phyloP scores from a whole-genome alignment of 2,113 vertebrate species.

The Castor canadensis region DNA sequence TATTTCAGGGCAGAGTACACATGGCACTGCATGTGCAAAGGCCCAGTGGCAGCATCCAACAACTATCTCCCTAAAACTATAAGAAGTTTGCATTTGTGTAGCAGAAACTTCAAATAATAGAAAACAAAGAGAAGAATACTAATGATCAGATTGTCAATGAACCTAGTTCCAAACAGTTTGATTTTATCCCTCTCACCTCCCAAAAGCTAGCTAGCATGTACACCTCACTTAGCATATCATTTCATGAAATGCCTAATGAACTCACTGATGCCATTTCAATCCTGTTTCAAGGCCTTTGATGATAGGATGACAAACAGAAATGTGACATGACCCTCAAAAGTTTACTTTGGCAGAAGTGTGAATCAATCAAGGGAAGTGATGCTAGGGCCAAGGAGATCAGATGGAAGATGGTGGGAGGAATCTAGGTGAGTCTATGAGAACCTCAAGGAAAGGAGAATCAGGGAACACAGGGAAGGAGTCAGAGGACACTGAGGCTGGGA shows the following conservation, averaged over 20 bases:
- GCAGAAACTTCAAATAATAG: not conserved
- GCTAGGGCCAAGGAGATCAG: not conserved
- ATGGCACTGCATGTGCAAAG: not conserved
- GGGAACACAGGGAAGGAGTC: not conserved
- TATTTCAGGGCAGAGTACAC: not conserved
- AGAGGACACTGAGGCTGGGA: not conserved
- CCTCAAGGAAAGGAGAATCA: not conserved
- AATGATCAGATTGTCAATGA: not conserved
- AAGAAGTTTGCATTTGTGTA: not conserved
- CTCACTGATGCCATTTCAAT: not conserved
- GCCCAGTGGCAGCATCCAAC: not conserved
- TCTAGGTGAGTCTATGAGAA: not conserved
- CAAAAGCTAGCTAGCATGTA: not conserved
- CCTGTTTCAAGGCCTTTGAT: not conserved
- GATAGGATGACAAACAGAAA: not conserved
- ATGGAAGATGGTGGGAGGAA: not conserved
- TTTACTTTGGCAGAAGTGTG: not conserved
- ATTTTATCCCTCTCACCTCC: not conserved
- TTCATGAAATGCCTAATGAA: not conserved
- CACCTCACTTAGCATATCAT: not conserved
- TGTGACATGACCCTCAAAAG: not conserved
- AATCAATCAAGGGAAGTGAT: not conserved
- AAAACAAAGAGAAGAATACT: not conserved
- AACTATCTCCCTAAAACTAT: not conserved
- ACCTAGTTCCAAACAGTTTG: not conserved